Base-by-base conservation (phyloP, 92 coral and sea anemone species). In the Heliopora coerulea region DNA sequence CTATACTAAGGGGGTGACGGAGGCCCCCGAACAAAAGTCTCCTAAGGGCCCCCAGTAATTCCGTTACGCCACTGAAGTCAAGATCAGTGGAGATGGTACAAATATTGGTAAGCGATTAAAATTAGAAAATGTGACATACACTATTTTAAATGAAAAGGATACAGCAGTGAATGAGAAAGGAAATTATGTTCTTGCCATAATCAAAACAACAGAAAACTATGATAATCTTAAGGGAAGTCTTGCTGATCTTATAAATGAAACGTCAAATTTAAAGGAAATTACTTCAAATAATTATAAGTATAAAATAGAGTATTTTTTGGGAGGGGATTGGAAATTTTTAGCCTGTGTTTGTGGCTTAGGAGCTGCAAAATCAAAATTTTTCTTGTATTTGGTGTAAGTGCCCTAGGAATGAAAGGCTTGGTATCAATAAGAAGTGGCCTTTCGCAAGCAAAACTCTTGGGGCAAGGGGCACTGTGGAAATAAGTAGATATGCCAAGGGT, bases 381-480 rank as follows among this genome's bases (percentile, higher is more conserved):
- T 75, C 81, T 21, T 81, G 85, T 56, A 64, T 81, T 28, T 81
- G 81, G 85, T 81, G 80, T 52, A 81, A 81, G 42, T 81, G 86
- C 49, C 57, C 68, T 25, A 15, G 42, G 37, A 20, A 72, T 25
- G 64, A 81, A 15, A 46, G 59, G 28, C 73, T 35, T 62, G 85
- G 73, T 37, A 18, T 13, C 41, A 56, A 56, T 26, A 81, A 72
- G 49, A 17, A 8, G 8, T 72, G 85, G 85, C 73, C 85, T 26
- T 56, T 62, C 19, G 26, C 30, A 4, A 74, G 73, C 63, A 27
- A 39, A 9, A 40, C 18, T n/a, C 56, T 39, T 17, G 85, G 85
- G 59, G 85, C 74, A 23, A 73, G 74, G 65, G 65, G 65, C 49
- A 25, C 64, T 14, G n/a, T n/a, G 39, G 32, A 32, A 39, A 25